Evolutionary conservation across 2,888 invertebrate species (phyloP), one percentile per base, ranked within the genome.

Genomic region (Xylota segnis): DNA sequence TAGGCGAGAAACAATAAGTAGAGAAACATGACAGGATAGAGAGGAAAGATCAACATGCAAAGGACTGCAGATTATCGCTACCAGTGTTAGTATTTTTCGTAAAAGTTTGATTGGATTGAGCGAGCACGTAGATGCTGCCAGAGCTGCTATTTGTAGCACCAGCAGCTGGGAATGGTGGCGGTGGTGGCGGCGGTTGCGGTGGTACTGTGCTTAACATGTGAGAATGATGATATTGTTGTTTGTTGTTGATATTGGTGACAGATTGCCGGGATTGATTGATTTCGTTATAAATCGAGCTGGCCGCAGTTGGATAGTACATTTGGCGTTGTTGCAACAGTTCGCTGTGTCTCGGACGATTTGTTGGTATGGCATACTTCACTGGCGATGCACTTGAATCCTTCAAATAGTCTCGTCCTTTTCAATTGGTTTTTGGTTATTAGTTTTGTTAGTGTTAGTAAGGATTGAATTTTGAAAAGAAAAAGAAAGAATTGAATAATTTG

Each of bases 71-170:
- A 52, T 66, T 50, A 65, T 83, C 56, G 45, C 71, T 83, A 83
- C 83, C 74, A 37, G 74, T 78, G 76, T 78, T 87, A 61, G 78
- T 77, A 78, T 75, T 83, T 71, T 78, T 65, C 27, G 61, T 65
- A 9, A 40, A 71, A 14, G 47, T 59, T 59, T 34, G 54, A 63
- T 68, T 68, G 1, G 56, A 68, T 37, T 78, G 54, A 37, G 34
- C 27, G 9, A 50, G 54, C n/a, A 61, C 43, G 47, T 43, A 27
- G 12, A 54, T 70, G n/a, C n/a, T 68, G 14, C 37, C 45, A 23
- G 68, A 40, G 14, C 6, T 47, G 27, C 10, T 58, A 16, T 45
- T 65, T 4, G 40, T 12, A 58, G n/a, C 23, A 50, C 18, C 61
- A 58, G 12, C 37, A 10, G 63, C 32, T 45, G 61, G 72, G 34